A percentile compares a stretch with the other conserved stretches of the same genome.
Evolutionary conservation across 2,113 vertebrate genomes (phyloP).

Genomic region (Hippolais icterina): DNA sequence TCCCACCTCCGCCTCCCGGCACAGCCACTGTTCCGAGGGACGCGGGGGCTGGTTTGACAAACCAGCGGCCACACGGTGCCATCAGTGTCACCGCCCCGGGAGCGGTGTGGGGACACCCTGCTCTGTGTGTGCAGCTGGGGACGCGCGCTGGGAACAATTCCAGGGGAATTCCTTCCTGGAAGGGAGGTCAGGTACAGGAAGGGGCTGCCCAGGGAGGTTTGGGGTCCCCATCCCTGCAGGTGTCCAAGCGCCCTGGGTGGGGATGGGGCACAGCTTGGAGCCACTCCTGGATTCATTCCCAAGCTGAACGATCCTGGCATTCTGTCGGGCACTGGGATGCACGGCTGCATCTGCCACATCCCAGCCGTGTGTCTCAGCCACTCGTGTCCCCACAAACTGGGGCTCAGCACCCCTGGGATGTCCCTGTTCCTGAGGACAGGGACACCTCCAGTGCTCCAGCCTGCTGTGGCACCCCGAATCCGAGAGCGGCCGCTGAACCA

Average conservation of each 20-base stretch:
- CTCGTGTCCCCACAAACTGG: background rate
- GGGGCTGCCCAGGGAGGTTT: background rate
- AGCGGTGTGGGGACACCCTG: rapidly evolving
- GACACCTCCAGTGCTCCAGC: rapidly evolving
- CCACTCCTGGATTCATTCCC: background rate
- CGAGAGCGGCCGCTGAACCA: rapidly evolving
- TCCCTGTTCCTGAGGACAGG: background rate
- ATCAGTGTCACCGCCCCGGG: background rate
- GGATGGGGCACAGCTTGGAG: background rate
- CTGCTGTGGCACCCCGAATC: background rate
- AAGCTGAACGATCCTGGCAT: rapidly evolving
- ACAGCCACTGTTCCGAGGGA: background rate
- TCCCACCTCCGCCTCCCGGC: background rate
- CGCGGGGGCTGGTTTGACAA: no score
- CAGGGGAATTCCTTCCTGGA: background rate
- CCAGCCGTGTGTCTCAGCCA: background rate
- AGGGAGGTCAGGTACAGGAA: rapidly evolving
- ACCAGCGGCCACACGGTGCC: background rate
- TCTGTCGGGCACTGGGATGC: background rate
- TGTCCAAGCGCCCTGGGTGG: background rate
- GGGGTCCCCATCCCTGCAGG: background rate
- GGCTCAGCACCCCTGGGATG: background rate
- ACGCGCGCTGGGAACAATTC: rapidly evolving
- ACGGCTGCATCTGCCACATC: background rate
- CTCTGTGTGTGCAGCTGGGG: rapidly evolving